A percentile compares a stretch with the other conserved stretches of the same genome.
Evolutionary conservation across 2,797 vertebrate species (phyloP).

Genomic region (Podargus strigoides): DNA sequence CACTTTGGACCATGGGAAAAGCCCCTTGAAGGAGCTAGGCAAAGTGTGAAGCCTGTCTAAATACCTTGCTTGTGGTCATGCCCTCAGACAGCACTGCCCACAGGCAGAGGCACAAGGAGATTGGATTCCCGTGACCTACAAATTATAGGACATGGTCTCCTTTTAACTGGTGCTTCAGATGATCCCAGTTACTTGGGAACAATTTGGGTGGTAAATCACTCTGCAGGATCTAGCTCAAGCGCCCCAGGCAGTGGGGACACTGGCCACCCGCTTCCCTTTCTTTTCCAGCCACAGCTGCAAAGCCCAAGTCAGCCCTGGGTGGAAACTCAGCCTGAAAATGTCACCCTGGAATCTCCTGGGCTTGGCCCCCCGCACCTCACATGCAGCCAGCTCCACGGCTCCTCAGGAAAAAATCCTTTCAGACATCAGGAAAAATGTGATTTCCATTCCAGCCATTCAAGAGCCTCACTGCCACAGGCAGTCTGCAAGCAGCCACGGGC

Average conservation of each 20-base stretch:
- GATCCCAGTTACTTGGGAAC: not conserved
- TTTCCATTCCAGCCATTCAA: not conserved
- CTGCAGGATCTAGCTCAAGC: not conserved
- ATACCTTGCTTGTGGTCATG: not conserved
- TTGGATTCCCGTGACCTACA: not conserved
- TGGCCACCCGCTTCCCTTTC: not conserved
- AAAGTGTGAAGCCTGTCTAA: not conserved
- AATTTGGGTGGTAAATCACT: not conserved
- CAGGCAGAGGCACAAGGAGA: not conserved
- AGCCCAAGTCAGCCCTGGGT: not conserved
- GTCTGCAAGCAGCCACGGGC: not conserved
- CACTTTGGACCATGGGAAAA: rapidly evolving
- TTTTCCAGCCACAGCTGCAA: not conserved
- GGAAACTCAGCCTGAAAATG: not conserved
- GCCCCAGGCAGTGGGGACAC: rapidly evolving
- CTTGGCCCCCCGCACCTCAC: not conserved
- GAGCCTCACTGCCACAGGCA: not conserved
- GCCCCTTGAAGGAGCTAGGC: not conserved
- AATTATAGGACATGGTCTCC: not conserved
- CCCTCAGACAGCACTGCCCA: not conserved
- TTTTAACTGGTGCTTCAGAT: not conserved
- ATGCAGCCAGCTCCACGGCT: not conserved
- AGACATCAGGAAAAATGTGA: not conserved
- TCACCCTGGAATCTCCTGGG: not conserved
- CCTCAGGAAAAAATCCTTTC: not conserved